These are phyloP conservation scores for Odontothrips loti DNA, from an alignment of 2,888 invertebrate genomes.

Conservation along the genomic window DNA sequence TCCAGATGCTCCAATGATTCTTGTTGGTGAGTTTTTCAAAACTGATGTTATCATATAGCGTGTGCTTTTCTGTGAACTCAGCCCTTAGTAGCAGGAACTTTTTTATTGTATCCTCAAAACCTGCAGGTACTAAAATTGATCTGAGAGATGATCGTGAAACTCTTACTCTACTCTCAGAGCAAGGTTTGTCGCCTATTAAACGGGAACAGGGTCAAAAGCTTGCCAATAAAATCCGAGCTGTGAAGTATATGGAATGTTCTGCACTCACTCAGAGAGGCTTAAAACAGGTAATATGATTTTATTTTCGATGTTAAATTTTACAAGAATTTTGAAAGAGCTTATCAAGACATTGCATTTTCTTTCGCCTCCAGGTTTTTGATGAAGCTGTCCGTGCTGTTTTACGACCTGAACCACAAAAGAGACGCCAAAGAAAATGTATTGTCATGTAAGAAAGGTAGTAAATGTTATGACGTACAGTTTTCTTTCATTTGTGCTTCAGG, in stretches of 20 bases:
- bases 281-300: constrained; percentile 61
- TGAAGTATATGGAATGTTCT: constrained; percentile 99
- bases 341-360: background rate
- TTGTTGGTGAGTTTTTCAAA: constrained; percentile 74
- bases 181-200: constrained; percentile 92
- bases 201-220: constrained; percentile 97
- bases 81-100: constrained; percentile 30
- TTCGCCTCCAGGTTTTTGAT: constrained; percentile 79
- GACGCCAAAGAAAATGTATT: constrained; percentile 83
- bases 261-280: constrained; percentile 97
- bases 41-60: background rate
- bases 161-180: constrained; percentile 81
- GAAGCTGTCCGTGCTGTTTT: constrained; percentile 97
- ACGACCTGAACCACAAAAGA: constrained; percentile 92
- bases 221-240: constrained; percentile 97
- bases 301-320: constrained; percentile 27
- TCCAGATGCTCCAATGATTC: constrained; percentile 97
- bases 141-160: constrained; percentile 97
- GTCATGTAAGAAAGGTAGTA: constrained; percentile 43
- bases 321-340: background rate
- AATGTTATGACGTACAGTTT: background rate
- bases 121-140: constrained; percentile 94
- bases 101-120: constrained; percentile 30
- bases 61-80: background rate
- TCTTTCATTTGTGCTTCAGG: constrained; percentile 6